Evolutionary conservation across 2,797 vertebrate genomes (phyloP).

Genomic region (Sorex maritimensis): DNA sequence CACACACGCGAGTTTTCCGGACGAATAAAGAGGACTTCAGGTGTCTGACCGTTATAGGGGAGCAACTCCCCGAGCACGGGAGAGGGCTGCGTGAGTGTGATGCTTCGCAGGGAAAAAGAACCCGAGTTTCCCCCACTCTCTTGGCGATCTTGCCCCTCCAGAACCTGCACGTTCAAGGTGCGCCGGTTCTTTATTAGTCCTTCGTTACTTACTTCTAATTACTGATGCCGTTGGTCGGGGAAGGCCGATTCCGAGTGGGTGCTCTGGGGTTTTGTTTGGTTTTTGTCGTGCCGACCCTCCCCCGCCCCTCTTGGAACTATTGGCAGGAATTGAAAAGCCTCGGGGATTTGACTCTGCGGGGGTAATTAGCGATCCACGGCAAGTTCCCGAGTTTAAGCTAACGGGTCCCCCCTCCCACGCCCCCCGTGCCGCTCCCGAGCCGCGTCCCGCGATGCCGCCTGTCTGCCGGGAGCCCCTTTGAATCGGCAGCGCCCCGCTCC

Average conservation of each 20-base stretch:
- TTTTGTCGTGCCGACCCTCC: no score
- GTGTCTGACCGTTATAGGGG: no score
- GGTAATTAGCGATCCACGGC: conserved; percentile 20
- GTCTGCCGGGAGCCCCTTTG: conserved; percentile 84
- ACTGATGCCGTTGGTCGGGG: conserved; percentile 52
- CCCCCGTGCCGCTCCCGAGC: conserved; percentile 86
- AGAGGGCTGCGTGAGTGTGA: not conserved
- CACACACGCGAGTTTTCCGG: no score
- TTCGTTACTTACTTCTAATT: conserved; percentile 37
- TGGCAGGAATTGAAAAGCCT: conserved; percentile 69
- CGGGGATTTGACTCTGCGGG: conserved; percentile 68
- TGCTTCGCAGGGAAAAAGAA: not conserved
- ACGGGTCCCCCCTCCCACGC: no score
- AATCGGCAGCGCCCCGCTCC: conserved; percentile 88
- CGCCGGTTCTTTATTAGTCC: conserved; percentile 58
- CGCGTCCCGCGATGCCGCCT: conserved; percentile 81
- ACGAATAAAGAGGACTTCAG: no score
- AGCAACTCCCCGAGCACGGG: no score
- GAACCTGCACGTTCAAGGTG: conserved; percentile 42
- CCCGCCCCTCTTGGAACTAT: conserved; percentile 26
- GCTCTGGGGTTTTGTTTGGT: not conserved
- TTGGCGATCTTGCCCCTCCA: conserved; percentile 50
- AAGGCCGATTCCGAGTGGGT: conserved; percentile 27
- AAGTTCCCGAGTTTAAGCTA: no score
- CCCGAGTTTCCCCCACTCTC: conserved; percentile 2